Evolutionary conservation across 2,113 vertebrate species (phyloP).

Genomic region (Pardalotus punctatus): DNA sequence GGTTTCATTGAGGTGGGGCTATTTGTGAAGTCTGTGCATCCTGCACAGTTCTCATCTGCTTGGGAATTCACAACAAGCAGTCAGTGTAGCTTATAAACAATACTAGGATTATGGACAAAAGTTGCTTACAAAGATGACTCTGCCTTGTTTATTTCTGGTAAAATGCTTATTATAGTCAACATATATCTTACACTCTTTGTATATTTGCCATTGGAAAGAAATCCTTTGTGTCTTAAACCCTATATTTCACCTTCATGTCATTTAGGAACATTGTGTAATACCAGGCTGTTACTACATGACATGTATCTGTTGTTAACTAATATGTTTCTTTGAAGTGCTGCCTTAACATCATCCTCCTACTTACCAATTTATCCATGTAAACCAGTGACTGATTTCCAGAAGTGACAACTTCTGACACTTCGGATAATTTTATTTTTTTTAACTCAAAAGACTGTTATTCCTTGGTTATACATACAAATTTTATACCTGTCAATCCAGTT

Average conservation of each 20-base stretch:
- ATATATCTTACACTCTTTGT: background rate
- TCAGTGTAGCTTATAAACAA: background rate
- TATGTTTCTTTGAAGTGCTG: background rate
- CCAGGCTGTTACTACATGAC: background rate
- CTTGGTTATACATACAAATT: background rate
- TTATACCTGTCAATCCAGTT: background rate
- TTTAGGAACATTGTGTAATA: background rate
- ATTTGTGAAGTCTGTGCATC: background rate
- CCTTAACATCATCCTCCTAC: background rate
- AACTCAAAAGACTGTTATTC: background rate
- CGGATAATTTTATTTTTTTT: background rate
- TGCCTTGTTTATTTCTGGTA: background rate
- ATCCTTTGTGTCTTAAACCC: background rate
- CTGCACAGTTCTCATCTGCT: background rate
- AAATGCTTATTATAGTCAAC: background rate
- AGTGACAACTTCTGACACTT: background rate
- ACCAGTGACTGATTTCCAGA: background rate
- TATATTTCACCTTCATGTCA: background rate
- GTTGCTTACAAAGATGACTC: background rate
- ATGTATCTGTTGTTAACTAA: background rate
- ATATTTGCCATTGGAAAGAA: background rate
- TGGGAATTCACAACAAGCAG: background rate
- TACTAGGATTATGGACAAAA: background rate
- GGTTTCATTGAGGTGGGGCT: background rate
- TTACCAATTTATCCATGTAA: background rate